These are phyloP conservation scores for Agrilus planipennis DNA, from an alignment of 1,140 invertebrate genomes.

Conservation along the genomic window DNA sequence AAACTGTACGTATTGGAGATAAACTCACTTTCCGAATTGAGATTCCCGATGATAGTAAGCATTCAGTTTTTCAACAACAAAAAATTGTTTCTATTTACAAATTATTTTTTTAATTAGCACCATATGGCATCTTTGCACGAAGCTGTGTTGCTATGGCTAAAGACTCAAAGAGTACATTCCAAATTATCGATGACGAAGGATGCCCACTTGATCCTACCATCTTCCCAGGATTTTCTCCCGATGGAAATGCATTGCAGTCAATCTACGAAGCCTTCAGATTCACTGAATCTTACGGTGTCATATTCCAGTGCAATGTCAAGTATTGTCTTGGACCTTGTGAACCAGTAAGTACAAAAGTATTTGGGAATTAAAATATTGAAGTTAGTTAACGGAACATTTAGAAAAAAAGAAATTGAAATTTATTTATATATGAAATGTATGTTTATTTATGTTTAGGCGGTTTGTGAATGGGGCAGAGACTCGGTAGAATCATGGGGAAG, in stretches of 20 bases:
- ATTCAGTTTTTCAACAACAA: conserved; percentile 3
- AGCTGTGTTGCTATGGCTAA: conserved; percentile 95
- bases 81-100: neutral
- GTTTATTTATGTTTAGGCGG: conserved; percentile 47
- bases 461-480: conserved; percentile 79
- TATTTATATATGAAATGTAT: conserved; percentile 2
- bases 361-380: neutral
- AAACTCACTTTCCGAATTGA: conserved; percentile 90
- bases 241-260: conserved; percentile 78
- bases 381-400: neutral
- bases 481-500: conserved; percentile 83
- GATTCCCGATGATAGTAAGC: conserved; percentile 90
- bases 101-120: conserved; percentile 51
- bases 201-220: conserved; percentile 88
- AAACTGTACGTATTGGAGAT: conserved; percentile 89
- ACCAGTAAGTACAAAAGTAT: conserved; percentile 50
- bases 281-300: conserved; percentile 91
- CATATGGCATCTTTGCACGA: conserved; percentile 89
- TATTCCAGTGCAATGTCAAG: conserved; percentile 95
- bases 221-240: conserved; percentile 81
- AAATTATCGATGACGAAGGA: conserved; percentile 90
- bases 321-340: conserved; percentile 91
- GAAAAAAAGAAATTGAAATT: neutral
- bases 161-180: conserved; percentile 90
- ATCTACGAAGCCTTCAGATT: conserved; percentile 91